These are phyloP conservation scores for Gryllus longicercus DNA, from an alignment of 2,888 invertebrate species.

Conservation along the genomic window DNA sequence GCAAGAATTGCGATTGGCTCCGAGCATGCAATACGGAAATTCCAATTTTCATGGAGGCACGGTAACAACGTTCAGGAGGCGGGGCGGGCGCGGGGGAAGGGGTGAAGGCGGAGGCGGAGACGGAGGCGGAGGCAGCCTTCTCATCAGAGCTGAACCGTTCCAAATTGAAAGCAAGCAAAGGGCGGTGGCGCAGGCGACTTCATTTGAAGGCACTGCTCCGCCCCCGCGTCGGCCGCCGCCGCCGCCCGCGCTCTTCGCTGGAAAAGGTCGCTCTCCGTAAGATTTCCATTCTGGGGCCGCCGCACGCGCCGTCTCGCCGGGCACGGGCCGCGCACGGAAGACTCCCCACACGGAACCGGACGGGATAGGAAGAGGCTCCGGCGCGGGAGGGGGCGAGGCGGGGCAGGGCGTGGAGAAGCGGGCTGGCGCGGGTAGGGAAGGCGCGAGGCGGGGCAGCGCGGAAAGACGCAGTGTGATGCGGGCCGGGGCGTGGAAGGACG, in stretches of 20 bases:
- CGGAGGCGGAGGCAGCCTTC: not conserved
- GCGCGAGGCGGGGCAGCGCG: too few species aligned
- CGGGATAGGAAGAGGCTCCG: too few species aligned
- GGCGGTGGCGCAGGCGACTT: not conserved
- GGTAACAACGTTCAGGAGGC: not conserved
- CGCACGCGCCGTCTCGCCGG: too few species aligned
- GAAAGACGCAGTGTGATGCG: too few species aligned
- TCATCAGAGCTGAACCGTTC: slow-evolving; percentile 17
- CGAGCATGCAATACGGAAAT: slow-evolving; percentile 11
- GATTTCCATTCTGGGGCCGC: not conserved
- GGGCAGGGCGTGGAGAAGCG: too few species aligned
- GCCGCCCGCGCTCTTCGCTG: not conserved
- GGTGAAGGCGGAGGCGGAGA: too few species aligned
- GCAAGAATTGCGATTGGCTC: slow-evolving; percentile 17
- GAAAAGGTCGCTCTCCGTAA: not conserved
- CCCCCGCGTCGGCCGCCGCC: not conserved
- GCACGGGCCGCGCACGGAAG: too few species aligned
- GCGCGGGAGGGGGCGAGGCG: too few species aligned
- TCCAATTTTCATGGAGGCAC: not conserved
- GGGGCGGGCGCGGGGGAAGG: not conserved
- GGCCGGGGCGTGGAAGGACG: too few species aligned
- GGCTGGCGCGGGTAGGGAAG: too few species aligned
- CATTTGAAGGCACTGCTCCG: not conserved
- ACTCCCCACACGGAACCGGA: too few species aligned
- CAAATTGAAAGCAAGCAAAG: not conserved